Evolutionary conservation across 2,113 vertebrate species (phyloP).

Genomic region (Camelus dromedarius): DNA sequence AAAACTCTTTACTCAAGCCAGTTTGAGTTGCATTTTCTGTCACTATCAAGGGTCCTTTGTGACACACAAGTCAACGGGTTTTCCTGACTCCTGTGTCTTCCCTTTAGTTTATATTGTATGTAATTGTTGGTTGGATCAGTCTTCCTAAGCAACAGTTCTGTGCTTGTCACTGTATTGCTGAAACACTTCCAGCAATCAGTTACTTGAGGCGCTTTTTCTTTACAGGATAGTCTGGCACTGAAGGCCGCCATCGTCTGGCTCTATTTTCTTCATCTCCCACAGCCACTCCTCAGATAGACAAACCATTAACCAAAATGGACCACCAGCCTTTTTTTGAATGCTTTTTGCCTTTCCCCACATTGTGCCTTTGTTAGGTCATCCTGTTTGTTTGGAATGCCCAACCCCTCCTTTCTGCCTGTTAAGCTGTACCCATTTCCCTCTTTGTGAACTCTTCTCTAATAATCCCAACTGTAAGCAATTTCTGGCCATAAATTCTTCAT

Average conservation of each 20-base stretch:
- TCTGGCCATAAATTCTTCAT: not conserved
- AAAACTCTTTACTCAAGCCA: slow-evolving; percentile 7
- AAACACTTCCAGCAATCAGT: not conserved
- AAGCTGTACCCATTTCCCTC: not conserved
- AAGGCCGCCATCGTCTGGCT: not conserved
- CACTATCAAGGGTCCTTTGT: not conserved
- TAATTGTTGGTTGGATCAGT: not conserved
- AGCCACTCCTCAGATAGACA: not conserved
- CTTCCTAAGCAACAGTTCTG: not conserved
- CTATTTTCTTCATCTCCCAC: not conserved
- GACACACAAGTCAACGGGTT: not conserved
- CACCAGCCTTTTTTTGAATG: not conserved
- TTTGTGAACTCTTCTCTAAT: not conserved
- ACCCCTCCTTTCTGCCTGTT: not conserved
- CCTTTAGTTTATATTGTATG: not conserved
- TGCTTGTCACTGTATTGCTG: not conserved
- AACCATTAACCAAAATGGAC: not conserved
- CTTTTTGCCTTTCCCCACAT: not conserved
- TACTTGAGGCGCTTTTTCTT: not conserved
- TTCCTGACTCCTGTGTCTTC: not conserved
- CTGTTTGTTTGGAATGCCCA: not conserved
- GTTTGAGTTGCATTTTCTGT: slow-evolving; percentile 18
- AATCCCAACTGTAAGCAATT: not conserved
- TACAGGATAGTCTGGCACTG: not conserved
- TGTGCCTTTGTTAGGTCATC: not conserved